Conservation (phyloP, 2,113 vertebrate species). For the Junco hyemalis region DNA sequence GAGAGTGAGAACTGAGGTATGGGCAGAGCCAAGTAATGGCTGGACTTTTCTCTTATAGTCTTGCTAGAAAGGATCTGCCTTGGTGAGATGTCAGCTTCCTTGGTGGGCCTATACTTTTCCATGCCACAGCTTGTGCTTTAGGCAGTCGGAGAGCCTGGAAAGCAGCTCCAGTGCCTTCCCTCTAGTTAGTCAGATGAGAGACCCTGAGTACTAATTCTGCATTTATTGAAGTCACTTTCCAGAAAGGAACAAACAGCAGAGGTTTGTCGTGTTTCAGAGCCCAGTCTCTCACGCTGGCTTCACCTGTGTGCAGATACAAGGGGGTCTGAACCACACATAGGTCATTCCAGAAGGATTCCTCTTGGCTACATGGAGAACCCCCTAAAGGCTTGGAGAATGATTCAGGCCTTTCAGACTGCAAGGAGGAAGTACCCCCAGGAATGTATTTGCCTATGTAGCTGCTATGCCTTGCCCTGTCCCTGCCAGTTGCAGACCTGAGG, state of each 20-base stretch:
- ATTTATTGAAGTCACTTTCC: not conserved
- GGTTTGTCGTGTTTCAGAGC: not conserved
- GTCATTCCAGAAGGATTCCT: not conserved
- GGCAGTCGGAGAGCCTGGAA: not conserved
- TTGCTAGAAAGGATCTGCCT: not conserved
- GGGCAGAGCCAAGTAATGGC: not conserved
- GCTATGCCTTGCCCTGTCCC: not conserved
- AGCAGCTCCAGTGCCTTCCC: not conserved
- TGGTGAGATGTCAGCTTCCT: not conserved
- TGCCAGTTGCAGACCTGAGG: not conserved
- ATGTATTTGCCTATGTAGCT: not conserved
- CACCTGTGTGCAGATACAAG: not conserved
- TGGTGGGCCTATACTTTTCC: not conserved
- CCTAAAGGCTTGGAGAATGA: not conserved
- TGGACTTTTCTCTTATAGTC: not conserved
- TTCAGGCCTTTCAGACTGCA: not conserved
- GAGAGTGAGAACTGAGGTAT: not conserved
- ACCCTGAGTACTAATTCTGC: not conserved
- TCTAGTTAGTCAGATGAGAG: not conserved
- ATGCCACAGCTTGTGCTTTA: not conserved
- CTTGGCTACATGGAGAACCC: not conserved
- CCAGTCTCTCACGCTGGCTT: not conserved
- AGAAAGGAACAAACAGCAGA: not conserved
- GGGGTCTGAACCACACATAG: not conserved
- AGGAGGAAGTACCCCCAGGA: not conserved